Base-by-base conservation (phyloP, 2,888 invertebrate species). In the Lochmaea capreae region DNA sequence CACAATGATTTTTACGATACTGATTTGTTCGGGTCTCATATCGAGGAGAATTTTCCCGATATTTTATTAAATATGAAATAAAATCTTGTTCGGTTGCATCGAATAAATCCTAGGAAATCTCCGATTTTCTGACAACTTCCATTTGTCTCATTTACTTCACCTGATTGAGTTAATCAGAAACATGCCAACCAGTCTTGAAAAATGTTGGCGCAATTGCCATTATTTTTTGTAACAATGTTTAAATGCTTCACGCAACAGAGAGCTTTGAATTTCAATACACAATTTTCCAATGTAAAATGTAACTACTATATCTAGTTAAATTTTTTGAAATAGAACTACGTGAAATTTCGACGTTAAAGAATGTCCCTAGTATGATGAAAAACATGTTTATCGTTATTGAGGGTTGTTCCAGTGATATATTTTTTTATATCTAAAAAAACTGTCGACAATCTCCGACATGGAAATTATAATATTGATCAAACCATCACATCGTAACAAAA, bases 121-220 rank as follows among this genome's bases (percentile, higher is more conserved):
- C 77, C 81, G 80, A 79, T 79, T 81, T 76, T 76, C 78, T 81
- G 83, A 80, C 83, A 83, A 80, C 77, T 73, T 79, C 80, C 82
- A 83, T 83, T 83, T 83, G 81, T 83, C 80, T 81, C 81, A 81
- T 82, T 83, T 83, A 81, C 71, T 79, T 77, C 82, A 79, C 78
- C 79, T 82, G 81, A 83, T 83, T 80, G 82, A 81, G 79, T 82
- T 82, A 82, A 83, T 82, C 82, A 82, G 78, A 83, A 83, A 81
- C 80, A 82, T 70, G 43, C 66, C 67, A 61, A 26, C 52, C 33
- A 67, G 63, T 67, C 49, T 62, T 67, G 71, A 67, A 71, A 74
- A 58, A 70, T 63, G 43, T 57, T 62, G 62, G 26, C 10, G n/a
- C 3, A 4, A 58, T 22, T 59, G 26, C 67, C 33, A 67, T 59